phyloP scores from a whole-genome alignment of 1,140 invertebrate species.

The Drosophila sp. region DNA sequence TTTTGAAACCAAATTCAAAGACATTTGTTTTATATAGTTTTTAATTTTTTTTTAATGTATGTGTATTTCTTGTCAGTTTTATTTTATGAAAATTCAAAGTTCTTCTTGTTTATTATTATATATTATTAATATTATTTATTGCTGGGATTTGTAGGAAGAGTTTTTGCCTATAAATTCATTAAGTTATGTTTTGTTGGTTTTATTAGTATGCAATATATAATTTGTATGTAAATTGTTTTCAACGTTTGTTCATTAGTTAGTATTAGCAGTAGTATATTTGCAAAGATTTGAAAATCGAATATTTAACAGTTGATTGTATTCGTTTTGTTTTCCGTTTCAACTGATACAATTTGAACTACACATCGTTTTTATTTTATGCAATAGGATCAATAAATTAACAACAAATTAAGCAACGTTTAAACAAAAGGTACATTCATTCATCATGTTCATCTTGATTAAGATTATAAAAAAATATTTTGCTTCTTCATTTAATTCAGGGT shows the following conservation, averaged over 20 bases:
- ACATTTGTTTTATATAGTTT: background rate
- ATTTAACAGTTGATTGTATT: slow-evolving; percentile 48
- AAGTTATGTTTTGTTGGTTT: slow-evolving; percentile 38
- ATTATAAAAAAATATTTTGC: slow-evolving; percentile 42
- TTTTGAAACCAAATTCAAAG: slow-evolving; percentile 9
- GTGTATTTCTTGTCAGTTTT: slow-evolving; percentile 1
- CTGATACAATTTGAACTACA: slow-evolving; percentile 56
- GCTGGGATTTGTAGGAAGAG: slow-evolving; percentile 65
- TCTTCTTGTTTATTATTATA: slow-evolving; percentile 33
- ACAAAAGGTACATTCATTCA: slow-evolving; percentile 35
- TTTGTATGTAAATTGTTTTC: slow-evolving; percentile 39
- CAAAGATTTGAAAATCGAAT: slow-evolving; percentile 49
- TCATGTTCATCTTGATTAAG: slow-evolving; percentile 23
- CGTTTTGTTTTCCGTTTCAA: slow-evolving; percentile 30
- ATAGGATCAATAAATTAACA: slow-evolving; percentile 48
- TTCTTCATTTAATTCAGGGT: slow-evolving; percentile 37
- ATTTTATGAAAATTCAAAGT: background rate
- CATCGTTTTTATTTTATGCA: slow-evolving; percentile 21
- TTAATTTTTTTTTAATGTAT: slow-evolving; percentile 24
- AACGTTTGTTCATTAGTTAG: slow-evolving; percentile 29
- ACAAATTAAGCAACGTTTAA: slow-evolving; percentile 42
- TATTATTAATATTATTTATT: slow-evolving; percentile 52
- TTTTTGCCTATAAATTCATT: slow-evolving; percentile 72
- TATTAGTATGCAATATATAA: slow-evolving; percentile 45
- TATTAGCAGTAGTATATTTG: slow-evolving; percentile 35